These are phyloP conservation scores for Pavo muticus DNA, from an alignment of 2,113 vertebrate species.

Conservation along the genomic window DNA sequence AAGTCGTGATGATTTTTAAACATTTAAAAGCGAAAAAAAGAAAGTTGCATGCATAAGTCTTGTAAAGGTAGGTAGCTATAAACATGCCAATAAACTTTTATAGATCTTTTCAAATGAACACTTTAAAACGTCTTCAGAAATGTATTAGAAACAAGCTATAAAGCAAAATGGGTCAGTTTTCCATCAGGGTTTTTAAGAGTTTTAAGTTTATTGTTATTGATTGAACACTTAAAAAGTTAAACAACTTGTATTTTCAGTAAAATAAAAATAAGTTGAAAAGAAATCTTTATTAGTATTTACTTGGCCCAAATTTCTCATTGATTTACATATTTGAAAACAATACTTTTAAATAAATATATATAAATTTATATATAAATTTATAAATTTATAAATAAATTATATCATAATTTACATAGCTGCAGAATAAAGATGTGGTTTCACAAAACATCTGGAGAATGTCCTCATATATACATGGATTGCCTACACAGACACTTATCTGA, in stretches of 20 bases:
- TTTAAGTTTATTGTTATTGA: background rate
- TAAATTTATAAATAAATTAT: no score
- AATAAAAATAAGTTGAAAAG: background rate
- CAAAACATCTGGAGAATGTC: background rate
- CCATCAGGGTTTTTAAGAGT: background rate
- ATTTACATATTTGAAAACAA: background rate
- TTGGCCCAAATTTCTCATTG: background rate
- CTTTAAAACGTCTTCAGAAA: background rate
- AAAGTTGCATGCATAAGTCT: background rate
- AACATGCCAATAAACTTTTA: background rate
- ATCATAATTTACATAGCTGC: background rate
- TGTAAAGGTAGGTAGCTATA: background rate
- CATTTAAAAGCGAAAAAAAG: background rate
- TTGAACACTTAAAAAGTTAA: background rate
- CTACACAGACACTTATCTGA: background rate
- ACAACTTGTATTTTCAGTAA: background rate
- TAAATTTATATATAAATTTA: no score
- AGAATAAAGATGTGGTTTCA: background rate
- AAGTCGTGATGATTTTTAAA: background rate
- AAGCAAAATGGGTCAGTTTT: background rate
- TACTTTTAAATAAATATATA: background rate
- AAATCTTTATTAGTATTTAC: background rate
- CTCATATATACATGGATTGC: background rate
- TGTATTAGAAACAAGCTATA: background rate
- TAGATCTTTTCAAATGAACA: background rate